These are phyloP conservation scores for Vultur gryphus DNA, from an alignment of 2,797 vertebrate species.

Conservation along the genomic window DNA sequence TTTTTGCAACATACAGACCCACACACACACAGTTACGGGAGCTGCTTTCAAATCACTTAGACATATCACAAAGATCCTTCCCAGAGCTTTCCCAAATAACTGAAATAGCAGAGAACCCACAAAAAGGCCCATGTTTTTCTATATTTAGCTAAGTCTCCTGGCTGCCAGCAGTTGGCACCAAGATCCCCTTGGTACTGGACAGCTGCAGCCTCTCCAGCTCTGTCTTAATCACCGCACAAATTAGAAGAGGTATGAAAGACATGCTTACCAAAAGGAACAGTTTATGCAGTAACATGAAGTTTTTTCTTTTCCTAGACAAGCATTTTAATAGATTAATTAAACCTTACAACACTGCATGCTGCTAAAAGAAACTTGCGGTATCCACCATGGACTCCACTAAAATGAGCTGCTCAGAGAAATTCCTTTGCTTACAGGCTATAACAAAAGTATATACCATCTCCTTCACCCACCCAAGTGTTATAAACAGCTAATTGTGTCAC, in stretches of 20 bases:
- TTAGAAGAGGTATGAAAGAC: background rate
- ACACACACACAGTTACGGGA: accelerated
- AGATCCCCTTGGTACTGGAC: background rate
- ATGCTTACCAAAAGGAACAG: background rate
- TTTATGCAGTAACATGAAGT: background rate
- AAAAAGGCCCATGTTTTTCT: background rate
- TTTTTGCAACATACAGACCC: background rate
- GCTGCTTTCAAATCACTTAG: background rate
- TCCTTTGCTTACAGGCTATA: background rate
- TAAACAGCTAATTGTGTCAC: background rate
- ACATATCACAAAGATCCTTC: background rate
- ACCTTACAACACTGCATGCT: background rate
- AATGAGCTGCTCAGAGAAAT: background rate
- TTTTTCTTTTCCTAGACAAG: background rate
- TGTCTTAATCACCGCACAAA: background rate
- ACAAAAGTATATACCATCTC: background rate
- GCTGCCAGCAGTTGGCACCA: background rate
- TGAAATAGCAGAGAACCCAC: constrained; percentile 28
- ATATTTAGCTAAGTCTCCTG: background rate
- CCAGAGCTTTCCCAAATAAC: background rate
- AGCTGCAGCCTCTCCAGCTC: background rate
- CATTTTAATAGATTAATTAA: background rate
- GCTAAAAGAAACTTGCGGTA: background rate
- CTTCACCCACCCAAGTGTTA: background rate
- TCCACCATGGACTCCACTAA: background rate